Base-by-base conservation (phyloP, 2,888 invertebrate species). In the Cosmia pyralina region DNA sequence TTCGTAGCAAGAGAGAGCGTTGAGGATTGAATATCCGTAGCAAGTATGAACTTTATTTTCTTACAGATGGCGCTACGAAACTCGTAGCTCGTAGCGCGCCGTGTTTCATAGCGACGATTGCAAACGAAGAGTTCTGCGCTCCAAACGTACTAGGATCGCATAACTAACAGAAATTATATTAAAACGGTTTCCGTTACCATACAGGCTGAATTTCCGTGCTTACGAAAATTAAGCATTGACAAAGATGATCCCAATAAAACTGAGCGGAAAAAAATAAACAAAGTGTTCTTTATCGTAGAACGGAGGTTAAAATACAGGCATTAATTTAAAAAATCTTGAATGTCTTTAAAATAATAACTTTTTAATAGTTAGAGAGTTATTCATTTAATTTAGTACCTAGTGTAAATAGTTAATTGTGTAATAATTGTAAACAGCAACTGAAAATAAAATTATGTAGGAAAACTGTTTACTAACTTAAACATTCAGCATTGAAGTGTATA, bases 121-220 rank as follows among this genome's bases (percentile, higher is more conserved):
- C 13, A 44, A 53, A 57, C 72, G 60, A 69, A 48, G 57, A 38
- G 17, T 75, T 75, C 75, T 63, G 50, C 69, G 69, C 76, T 76
- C 50, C 62, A 71, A 52, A 44, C 8, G 13, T 57, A 71, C 77
- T 48, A 71, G 66, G 66, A 10, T 44, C 13, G 17, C 57, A 77
- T 77, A 58, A 28, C 4, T 10, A 41, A 53, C 19, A 22, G 52
- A 19, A 58, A 19, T 15, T 10, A 0, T 34, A 19, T 10, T 6
- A 28, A 52, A 44, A 71, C 0, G 0, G n/a, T 58, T 58, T 46
- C 34, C 7, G 10, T 22, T 38, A 19, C 2, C 10, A 28, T 5
- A 38, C 28, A n/a, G 7, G n/a, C 41, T 15, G 15, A 41, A 28
- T 11, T 70, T 5, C 1, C 10, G 1, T n/a, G 17, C 4, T 6